Evolutionary conservation across 1,140 invertebrate genomes (phyloP), one percentile per base, ranked within the genome.

Genomic region (Neodiprion pinetum): DNA sequence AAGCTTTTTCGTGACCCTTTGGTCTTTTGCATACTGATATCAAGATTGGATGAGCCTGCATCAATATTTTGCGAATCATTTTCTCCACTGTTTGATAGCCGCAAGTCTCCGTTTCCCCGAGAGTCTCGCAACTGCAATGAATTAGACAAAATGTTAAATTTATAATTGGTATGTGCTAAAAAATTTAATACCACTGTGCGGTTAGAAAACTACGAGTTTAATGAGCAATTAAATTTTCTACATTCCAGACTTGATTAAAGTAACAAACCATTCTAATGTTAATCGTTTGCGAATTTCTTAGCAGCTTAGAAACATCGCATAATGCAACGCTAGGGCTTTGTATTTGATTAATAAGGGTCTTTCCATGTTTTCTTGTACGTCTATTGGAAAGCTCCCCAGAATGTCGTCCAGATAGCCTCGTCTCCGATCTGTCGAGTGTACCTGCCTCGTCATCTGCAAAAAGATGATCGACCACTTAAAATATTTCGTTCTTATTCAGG

Each of bases 301-400:
- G 72, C 11, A 84, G 77, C 70, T 84, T 83, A 11, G 85, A 88
- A 40, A 88, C 84, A 68, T 88, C 84, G 17, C 86, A 84, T 4
- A 88, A 70, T 28, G 82, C 77, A 10, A 88, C 85, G 72, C 77
- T 77, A 0, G 83, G 84, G 75, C 80, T 86, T 79, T 77, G 79
- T 17, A 80, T 73, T 8, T 61, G 53, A 17, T 9, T 17, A 12
- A 61, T 61, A 14, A 17, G 11, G 0, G 53, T 61, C n/a, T 61
- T 17, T 61, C 53, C 53, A 61, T 17, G 53, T 61, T 61, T 61
- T 61, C 53, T 61, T 17, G 53, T 61, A 17, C 11, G n/a, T 4
- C 53, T 9, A 17, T 61, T 61, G 11, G 53, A 9, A 61, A 61
- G 53, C n/a, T 17, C 11, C n/a, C 53, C 53, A 61, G 53, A 61